phyloP scores from a whole-genome alignment of 2,888 invertebrate species.

The Neoscelio sp. region DNA sequence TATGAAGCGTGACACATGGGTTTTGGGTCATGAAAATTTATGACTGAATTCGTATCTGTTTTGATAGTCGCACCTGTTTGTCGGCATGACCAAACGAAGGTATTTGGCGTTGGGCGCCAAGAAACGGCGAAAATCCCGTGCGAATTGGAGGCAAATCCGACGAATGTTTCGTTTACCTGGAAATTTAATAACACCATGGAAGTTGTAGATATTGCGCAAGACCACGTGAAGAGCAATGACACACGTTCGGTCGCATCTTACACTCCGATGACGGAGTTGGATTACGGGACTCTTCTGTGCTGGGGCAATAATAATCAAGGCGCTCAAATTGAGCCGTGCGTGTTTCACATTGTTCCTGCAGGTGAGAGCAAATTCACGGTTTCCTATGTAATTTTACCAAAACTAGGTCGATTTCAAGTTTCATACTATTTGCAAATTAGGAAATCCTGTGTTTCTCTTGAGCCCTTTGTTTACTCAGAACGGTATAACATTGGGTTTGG shows the following conservation, averaged over 20 bases:
- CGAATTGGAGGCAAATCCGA: slow-evolving; percentile 91
- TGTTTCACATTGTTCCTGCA: slow-evolving; percentile 90
- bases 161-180: slow-evolving; percentile 89
- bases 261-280: slow-evolving; percentile 89
- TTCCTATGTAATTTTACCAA: slow-evolving; percentile 9
- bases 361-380: slow-evolving; percentile 82
- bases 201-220: slow-evolving; percentile 87
- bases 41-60: slow-evolving; percentile 43
- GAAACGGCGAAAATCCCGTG: slow-evolving; percentile 89
- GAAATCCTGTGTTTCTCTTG: slow-evolving; percentile 9
- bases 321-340: slow-evolving; percentile 89
- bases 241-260: slow-evolving; percentile 88
- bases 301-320: slow-evolving; percentile 91
- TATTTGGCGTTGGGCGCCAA: slow-evolving; percentile 89
- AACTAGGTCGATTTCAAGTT: slow-evolving; percentile 27
- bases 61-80: slow-evolving; percentile 89
- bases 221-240: slow-evolving; percentile 86
- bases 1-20: not conserved
- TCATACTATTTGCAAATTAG: slow-evolving; percentile 35
- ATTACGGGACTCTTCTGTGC: slow-evolving; percentile 90
- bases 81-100: slow-evolving; percentile 87
- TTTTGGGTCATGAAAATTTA: slow-evolving; percentile 3
- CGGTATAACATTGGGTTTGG: not conserved
- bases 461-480: slow-evolving; percentile 1
- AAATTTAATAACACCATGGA: slow-evolving; percentile 91